Percentiles rank a stretch among this genome's conserved stretches.
Evolutionary conservation across 2,113 vertebrate species (phyloP).

Genomic region (Clupea harengus): DNA sequence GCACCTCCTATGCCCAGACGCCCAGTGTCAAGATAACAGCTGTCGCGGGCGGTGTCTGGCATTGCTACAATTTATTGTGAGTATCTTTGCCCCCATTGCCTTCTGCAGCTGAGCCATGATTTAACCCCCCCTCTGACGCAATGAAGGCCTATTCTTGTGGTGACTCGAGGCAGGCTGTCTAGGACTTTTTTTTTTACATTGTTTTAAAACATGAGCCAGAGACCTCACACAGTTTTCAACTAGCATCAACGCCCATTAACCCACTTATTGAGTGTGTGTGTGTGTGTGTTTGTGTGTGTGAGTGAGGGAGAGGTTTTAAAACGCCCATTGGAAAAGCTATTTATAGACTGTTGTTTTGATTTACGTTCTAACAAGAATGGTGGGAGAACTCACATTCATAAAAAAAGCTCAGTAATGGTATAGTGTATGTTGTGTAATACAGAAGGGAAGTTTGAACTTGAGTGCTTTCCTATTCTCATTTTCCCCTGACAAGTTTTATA

Average conservation of each 20-base stretch:
- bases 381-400: neutral
- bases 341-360: conserved; percentile 52
- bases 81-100: neutral
- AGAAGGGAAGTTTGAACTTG: neutral
- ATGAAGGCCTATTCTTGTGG: neutral
- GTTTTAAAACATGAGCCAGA: conserved; percentile 31
- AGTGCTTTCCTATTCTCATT: neutral
- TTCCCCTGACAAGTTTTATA: neutral
- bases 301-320: neutral
- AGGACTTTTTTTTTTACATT: neutral
- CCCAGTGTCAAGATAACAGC: conserved; percentile 4
- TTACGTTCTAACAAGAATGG: neutral
- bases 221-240: conserved; percentile 33
- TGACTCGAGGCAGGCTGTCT: conserved; percentile 6
- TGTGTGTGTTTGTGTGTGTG: neutral
- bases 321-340: conserved; percentile 28
- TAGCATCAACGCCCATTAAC: conserved; percentile 32
- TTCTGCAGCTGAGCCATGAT: neutral
- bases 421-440: neutral
- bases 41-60: neutral
- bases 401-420: neutral
- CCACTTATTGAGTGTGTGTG: conserved; percentile 14
- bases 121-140: neutral
- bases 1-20: neutral
- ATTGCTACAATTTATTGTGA: neutral